These are phyloP conservation scores for Cranoglanis bouderius DNA, from an alignment of 2,113 vertebrate genomes.

Conservation along the genomic window DNA sequence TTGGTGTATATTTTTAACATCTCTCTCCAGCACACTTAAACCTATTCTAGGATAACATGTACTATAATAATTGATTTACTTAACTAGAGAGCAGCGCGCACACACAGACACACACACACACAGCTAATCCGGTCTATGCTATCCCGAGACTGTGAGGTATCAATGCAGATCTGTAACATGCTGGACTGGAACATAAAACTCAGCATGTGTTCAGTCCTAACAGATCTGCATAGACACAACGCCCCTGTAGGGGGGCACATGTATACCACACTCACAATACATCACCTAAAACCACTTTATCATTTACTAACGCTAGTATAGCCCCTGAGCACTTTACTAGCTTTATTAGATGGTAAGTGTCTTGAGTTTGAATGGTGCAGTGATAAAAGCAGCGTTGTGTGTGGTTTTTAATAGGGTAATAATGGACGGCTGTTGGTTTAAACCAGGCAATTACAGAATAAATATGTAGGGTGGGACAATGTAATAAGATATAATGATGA, in stretches of 20 bases:
- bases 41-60: background rate
- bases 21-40: background rate
- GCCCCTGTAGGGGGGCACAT: background rate
- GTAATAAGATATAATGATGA: background rate
- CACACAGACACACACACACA: constrained; percentile 17
- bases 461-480: too few species aligned
- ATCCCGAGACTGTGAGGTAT: constrained; percentile 26
- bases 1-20: background rate
- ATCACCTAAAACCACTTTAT: constrained; percentile 1
- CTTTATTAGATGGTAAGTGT: background rate
- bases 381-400: background rate
- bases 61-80: constrained; percentile 14
- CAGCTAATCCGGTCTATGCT: background rate
- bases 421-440: background rate
- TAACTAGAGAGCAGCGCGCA: background rate
- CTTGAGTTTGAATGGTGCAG: too few species aligned
- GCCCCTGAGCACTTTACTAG: background rate
- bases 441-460: background rate
- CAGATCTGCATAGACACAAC: background rate
- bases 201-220: constrained; percentile 40
- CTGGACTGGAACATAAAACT: constrained; percentile 42
- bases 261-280: constrained; percentile 22
- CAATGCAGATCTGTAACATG: constrained; percentile 35
- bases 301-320: background rate
- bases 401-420: background rate